A percentile compares a stretch with the other conserved stretches of the same genome.
Conservation (phyloP, 2,797 vertebrate species). For the Melanotaenia parkinsoni region DNA sequence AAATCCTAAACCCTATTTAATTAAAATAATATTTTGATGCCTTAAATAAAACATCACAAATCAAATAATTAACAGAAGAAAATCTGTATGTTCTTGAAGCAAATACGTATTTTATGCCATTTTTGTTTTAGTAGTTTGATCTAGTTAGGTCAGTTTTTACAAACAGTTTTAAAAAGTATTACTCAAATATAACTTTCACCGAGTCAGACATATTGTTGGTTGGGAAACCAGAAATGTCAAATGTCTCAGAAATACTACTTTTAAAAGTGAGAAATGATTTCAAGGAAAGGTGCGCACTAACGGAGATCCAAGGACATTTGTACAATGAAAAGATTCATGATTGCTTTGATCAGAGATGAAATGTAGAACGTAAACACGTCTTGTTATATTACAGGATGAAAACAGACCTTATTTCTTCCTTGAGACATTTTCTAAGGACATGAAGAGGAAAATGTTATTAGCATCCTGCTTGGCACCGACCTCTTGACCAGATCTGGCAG, state of each 20-base stretch:
- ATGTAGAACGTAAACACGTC: background rate
- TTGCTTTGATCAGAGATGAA: background rate
- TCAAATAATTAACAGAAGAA: background rate
- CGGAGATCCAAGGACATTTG: background rate
- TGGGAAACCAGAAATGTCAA: background rate
- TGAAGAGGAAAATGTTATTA: background rate
- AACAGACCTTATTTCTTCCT: background rate
- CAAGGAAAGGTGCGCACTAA: background rate
- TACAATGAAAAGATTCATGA: too few species aligned
- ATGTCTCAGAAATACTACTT: background rate
- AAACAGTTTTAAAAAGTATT: background rate
- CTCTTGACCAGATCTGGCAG: constrained; percentile 96
- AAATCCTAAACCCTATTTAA: background rate
- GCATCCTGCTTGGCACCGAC: constrained; percentile 77
- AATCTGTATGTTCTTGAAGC: background rate
- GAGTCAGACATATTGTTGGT: background rate
- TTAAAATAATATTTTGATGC: background rate
- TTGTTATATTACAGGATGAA: background rate
- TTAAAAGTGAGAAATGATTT: background rate
- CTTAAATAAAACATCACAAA: background rate
- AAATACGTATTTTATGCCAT: background rate
- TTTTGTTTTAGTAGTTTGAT: background rate
- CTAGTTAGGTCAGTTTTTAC: too few species aligned
- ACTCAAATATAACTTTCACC: background rate
- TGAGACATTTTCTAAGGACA: background rate